phyloP scores from a whole-genome alignment of 2,888 invertebrate genomes.

The Aromia moschata region DNA sequence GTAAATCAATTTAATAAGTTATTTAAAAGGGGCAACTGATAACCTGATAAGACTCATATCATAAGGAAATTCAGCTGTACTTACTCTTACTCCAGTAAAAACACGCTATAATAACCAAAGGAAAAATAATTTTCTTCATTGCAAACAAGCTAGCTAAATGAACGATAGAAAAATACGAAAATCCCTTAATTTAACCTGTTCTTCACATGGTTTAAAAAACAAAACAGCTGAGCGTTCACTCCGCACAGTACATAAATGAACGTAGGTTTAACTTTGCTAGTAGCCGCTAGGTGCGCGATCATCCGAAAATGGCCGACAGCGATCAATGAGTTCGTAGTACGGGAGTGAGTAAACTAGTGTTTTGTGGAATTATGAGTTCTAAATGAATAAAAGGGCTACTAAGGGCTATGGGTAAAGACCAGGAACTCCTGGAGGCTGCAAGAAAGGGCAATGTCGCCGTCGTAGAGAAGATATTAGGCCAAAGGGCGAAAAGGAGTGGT shows the following conservation, averaged over 20 bases:
- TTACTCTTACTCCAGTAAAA: not conserved
- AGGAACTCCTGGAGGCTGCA: slow-evolving; percentile 95
- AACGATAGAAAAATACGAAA: too few relatives aligned
- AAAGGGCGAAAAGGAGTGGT: slow-evolving; percentile 91
- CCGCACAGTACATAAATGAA: slow-evolving; percentile 19
- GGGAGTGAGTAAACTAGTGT: slow-evolving; percentile 65
- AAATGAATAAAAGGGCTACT: slow-evolving; percentile 53
- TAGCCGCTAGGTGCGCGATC: slow-evolving; percentile 61
- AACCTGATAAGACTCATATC: too few relatives aligned
- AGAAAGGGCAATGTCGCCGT: slow-evolving; percentile 88
- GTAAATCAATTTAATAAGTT: too few relatives aligned
- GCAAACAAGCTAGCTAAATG: too few relatives aligned
- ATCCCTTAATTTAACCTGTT: too few relatives aligned
- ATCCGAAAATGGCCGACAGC: slow-evolving; percentile 75
- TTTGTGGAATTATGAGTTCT: slow-evolving; percentile 57
- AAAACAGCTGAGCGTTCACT: slow-evolving; percentile 21
- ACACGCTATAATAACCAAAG: not conserved
- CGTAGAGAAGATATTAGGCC: slow-evolving; percentile 90
- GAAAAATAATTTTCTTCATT: slow-evolving; percentile 7
- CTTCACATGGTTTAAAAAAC: not conserved
- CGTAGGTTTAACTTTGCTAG: slow-evolving; percentile 20
- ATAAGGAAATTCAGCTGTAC: too few relatives aligned
- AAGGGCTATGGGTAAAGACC: slow-evolving; percentile 89
- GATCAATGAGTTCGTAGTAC: slow-evolving; percentile 80
- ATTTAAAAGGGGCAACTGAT: too few relatives aligned